A percentile compares a stretch with the other conserved stretches of the same genome.
phyloP scores from a whole-genome alignment of 2,113 vertebrate species.

The Crotalus tigris region DNA sequence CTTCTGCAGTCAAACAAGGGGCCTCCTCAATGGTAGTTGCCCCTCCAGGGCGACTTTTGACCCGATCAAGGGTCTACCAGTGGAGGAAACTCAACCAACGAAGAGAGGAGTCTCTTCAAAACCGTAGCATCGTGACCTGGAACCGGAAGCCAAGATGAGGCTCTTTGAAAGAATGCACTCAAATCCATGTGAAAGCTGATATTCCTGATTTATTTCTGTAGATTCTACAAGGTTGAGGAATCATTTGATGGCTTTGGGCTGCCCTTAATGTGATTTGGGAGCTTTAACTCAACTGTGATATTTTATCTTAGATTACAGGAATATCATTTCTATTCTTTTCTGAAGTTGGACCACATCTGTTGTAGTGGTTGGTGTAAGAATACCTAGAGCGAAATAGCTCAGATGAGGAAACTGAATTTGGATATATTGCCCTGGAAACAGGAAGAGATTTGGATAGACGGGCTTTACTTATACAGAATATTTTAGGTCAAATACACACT shows the following conservation, averaged over 20 bases:
- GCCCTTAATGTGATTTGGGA: neutral
- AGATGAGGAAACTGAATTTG: neutral
- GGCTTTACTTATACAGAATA: neutral
- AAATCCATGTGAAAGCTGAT: neutral
- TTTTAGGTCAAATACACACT: neutral
- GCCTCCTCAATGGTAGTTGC: too few species aligned
- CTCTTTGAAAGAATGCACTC: neutral
- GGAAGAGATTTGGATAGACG: neutral
- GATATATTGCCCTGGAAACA: neutral
- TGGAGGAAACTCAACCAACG: too few species aligned
- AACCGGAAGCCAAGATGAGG: neutral
- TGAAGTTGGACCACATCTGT: neutral
- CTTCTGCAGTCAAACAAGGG: too few species aligned
- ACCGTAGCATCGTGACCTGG: too few species aligned
- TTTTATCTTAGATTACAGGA: neutral
- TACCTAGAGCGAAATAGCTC: neutral
- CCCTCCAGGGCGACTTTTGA: too few species aligned
- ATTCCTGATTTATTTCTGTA: neutral
- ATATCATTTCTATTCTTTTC: neutral
- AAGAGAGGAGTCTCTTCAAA: too few species aligned
- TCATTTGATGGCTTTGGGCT: neutral
- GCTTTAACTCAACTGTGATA: neutral
- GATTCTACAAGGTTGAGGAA: neutral
- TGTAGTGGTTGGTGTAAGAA: neutral
- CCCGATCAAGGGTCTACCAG: too few species aligned